Percentiles rank a stretch among this genome's conserved stretches.
Conservation (phyloP, 2,797 vertebrate species). For the Euthynnus affinis region DNA sequence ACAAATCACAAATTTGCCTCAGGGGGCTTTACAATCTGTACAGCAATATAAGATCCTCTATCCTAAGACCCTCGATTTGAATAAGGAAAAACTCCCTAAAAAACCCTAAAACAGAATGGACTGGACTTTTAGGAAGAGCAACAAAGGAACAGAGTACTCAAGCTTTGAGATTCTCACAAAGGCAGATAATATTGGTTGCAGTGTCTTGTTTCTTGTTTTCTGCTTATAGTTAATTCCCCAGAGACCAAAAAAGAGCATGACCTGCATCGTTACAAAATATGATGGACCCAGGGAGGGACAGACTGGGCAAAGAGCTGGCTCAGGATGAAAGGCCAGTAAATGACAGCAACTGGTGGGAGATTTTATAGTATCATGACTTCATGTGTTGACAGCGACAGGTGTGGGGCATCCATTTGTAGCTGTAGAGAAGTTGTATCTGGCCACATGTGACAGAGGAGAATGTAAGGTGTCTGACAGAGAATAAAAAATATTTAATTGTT, state of each 20-base stretch:
- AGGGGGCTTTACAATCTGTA: too few relatives aligned
- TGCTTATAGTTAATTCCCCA: background rate
- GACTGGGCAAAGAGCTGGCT: background rate
- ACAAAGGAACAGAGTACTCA: background rate
- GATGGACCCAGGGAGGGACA: background rate
- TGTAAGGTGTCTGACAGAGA: background rate
- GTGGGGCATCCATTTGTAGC: background rate
- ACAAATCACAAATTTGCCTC: too few relatives aligned
- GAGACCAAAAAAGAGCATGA: too few relatives aligned
- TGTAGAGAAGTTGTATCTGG: background rate
- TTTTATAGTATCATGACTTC: background rate
- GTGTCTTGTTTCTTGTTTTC: background rate
- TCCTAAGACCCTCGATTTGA: too few relatives aligned
- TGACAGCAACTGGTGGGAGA: background rate
- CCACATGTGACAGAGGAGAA: background rate
- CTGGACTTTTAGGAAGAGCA: background rate
- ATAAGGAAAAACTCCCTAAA: too few relatives aligned
- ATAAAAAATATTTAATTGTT: background rate
- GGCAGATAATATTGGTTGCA: background rate
- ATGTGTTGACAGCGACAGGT: background rate
- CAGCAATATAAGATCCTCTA: too few relatives aligned
- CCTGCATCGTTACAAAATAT: background rate
- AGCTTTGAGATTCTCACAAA: conserved; percentile 9
- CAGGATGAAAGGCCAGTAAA: background rate
- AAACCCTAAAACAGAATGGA: too few relatives aligned